Evolutionary conservation across 2,113 vertebrate genomes (phyloP).

Genomic region (Antennarius striatus): DNA sequence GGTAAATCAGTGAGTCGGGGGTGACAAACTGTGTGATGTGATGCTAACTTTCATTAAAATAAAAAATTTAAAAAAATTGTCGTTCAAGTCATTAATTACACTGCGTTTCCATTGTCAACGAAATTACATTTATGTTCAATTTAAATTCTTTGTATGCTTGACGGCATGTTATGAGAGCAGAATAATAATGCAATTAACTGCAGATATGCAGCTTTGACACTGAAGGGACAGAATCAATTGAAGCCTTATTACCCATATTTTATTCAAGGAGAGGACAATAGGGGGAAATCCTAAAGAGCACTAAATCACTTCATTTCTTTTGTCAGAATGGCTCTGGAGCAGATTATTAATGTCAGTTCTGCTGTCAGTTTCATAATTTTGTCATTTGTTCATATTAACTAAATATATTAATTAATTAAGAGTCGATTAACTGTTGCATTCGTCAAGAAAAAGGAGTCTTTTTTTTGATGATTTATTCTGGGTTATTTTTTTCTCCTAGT

Average conservation of each 20-base stretch:
- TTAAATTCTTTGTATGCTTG: conserved; percentile 26
- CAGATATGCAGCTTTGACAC: conserved; percentile 22
- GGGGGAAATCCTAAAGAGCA: conserved; percentile 12
- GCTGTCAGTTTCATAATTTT: no score
- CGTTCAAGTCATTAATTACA: conserved; percentile 34
- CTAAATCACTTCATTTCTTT: conserved; percentile 18
- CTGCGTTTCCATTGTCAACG: conserved; percentile 9
- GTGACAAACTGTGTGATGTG: conserved; percentile 17
- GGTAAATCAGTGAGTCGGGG: not conserved
- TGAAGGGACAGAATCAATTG: conserved; percentile 13
- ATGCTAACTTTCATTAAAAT: conserved; percentile 33
- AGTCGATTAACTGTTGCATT: no score
- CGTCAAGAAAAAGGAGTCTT: no score
- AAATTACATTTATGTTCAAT: conserved; percentile 30
- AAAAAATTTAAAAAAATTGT: conserved; percentile 32
- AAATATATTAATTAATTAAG: no score
- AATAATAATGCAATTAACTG: conserved; percentile 42
- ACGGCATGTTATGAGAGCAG: conserved; percentile 19
- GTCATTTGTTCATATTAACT: no score
- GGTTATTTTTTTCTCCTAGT: no score
- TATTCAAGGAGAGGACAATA: conserved; percentile 6
- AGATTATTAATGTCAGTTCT: conserved; percentile 18
- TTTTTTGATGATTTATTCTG: no score
- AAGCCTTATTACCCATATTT: conserved; percentile 23
- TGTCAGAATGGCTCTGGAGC: conserved; percentile 9